Conservation (phyloP, 2,797 vertebrate species). For the Girardinus metallicus region DNA sequence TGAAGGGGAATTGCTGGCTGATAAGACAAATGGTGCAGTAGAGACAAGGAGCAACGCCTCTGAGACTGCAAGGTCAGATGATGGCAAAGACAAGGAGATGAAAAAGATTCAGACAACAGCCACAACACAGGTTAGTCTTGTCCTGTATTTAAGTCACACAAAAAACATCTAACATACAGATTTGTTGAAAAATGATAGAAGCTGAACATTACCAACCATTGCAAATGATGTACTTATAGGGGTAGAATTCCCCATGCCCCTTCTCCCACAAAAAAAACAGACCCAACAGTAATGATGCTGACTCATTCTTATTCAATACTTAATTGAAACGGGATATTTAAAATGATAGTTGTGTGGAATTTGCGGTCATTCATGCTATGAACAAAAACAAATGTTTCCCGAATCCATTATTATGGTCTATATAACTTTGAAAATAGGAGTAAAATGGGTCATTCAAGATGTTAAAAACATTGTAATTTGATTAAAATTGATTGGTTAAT, state of each 20-base stretch:
- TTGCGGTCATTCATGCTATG: not conserved
- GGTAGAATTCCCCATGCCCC: not conserved
- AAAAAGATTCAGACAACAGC: conserved; percentile 92
- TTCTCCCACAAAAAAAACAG: not conserved
- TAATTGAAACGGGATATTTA: not conserved
- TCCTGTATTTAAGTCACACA: not conserved
- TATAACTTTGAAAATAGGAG: not conserved
- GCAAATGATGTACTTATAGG: not conserved
- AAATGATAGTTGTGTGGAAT: not conserved
- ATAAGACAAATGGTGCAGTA: conserved; percentile 52
- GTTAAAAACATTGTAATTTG: not conserved
- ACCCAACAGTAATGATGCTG: not conserved
- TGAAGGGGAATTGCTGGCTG: conserved; percentile 75
- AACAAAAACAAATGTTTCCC: not conserved
- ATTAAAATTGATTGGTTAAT: not conserved
- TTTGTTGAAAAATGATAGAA: not conserved
- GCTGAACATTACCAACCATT: not conserved
- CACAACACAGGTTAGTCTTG: conserved; percentile 88
- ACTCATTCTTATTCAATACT: not conserved
- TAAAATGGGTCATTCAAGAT: not conserved
- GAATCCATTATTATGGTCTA: not conserved
- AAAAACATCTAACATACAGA: not conserved
- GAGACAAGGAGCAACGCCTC: conserved; percentile 85
- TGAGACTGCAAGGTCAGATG: conserved; percentile 88
- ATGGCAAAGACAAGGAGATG: conserved; percentile 89